Conservation (phyloP, 2,113 vertebrate genomes). For the Argyrosomus japonicus region DNA sequence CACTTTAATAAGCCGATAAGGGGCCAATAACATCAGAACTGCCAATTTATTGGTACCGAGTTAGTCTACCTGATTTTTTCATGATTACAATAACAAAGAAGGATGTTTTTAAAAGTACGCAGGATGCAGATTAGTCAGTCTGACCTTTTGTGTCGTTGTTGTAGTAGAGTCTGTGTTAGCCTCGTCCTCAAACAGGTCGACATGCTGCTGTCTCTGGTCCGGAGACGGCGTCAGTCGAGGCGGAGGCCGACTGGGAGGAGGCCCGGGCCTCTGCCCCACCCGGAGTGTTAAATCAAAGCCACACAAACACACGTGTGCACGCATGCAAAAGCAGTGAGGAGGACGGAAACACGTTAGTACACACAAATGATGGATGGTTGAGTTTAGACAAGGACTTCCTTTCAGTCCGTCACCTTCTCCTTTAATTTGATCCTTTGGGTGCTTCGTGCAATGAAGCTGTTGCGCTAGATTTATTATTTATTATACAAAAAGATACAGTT, state of each 20-base stretch:
- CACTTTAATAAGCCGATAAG: too few relatives aligned
- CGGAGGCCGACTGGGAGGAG: slow-evolving; percentile 88
- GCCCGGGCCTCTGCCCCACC: slow-evolving; percentile 87
- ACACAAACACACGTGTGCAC: slow-evolving; percentile 29
- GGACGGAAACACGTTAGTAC: slow-evolving; percentile 25
- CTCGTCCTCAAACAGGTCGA: slow-evolving; percentile 86
- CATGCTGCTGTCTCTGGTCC: slow-evolving; percentile 88
- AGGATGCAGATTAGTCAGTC: slow-evolving; percentile 46
- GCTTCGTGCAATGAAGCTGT: not conserved
- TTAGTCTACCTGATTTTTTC: too few relatives aligned
- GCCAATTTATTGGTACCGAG: too few relatives aligned
- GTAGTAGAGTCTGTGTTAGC: slow-evolving; percentile 86
- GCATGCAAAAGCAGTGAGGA: slow-evolving; percentile 45
- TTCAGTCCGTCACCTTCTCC: not conserved
- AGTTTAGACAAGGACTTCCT: not conserved
- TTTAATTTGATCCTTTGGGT: not conserved
- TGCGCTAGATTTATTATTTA: too few relatives aligned
- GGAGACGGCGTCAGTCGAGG: slow-evolving; percentile 91
- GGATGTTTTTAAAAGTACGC: too few relatives aligned
- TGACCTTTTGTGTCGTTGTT: slow-evolving; percentile 90
- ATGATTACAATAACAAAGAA: too few relatives aligned
- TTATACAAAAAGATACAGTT: too few relatives aligned
- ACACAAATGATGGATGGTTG: not conserved
- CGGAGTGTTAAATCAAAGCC: slow-evolving; percentile 14
- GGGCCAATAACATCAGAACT: too few relatives aligned